phyloP scores from a whole-genome alignment of 2,113 vertebrate species.

The Poecilia latipinna region DNA sequence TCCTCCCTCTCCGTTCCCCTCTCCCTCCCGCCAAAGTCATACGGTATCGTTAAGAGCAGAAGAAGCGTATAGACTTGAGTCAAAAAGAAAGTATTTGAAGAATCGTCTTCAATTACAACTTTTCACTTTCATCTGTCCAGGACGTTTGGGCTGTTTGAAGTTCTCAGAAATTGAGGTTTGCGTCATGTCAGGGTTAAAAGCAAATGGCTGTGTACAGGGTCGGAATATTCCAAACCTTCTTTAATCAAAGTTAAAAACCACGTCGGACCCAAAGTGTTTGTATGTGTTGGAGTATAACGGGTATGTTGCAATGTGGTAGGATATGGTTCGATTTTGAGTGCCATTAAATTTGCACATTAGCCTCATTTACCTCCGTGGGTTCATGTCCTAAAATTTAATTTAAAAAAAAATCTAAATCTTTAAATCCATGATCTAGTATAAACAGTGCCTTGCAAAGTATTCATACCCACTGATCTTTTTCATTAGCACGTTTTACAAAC shows the following conservation, averaged over 20 bases:
- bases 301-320: conserved; percentile 40
- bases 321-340: conserved; percentile 60
- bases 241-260: conserved; percentile 39
- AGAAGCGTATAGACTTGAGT: conserved; percentile 19
- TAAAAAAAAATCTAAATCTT: conserved; percentile 9
- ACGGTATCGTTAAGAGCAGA: conserved; percentile 14
- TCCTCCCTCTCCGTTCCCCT: background rate
- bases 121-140: conserved; percentile 30
- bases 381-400: conserved; percentile 25
- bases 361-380: conserved; percentile 47
- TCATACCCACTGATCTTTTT: background rate
- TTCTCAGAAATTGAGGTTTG: conserved; percentile 5
- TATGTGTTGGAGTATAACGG: conserved; percentile 28
- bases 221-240: conserved; percentile 13
- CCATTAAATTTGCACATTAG: conserved; percentile 63
- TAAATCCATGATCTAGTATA: conserved; percentile 13
- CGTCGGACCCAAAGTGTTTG: conserved; percentile 33
- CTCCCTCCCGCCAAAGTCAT: background rate
- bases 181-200: conserved; percentile 40
- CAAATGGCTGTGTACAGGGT: conserved; percentile 45
- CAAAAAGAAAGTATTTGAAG: conserved; percentile 38
- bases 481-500: background rate
- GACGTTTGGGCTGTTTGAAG: conserved; percentile 45
- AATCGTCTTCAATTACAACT: conserved; percentile 28
- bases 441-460: conserved; percentile 7